Evolutionary conservation across 2,888 invertebrate genomes (phyloP), one percentile per base, ranked within the genome.

Genomic region (Acrobasis consociella): DNA sequence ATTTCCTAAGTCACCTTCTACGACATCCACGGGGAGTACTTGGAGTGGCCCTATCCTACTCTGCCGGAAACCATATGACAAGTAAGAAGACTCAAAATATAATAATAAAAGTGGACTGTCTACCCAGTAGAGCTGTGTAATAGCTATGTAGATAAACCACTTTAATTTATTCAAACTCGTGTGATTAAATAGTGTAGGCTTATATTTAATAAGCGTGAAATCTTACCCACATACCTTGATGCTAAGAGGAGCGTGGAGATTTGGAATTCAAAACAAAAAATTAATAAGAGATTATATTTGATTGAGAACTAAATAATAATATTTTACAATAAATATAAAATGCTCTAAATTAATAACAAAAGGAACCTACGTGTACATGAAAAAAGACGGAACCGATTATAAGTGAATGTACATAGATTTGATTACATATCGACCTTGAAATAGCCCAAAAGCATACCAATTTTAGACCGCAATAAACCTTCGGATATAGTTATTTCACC

Each of bases 171-270:
- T 46, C 46, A 46, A 13, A 46, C 5, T 46, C 46, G 46, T 46
- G 11, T 58, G 58, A 56, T 51, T 37, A 61, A 61, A 67, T 65
- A 63, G n/a, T 49, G 38, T 51, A 16, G 42, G 42, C 31, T 51
- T 38, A 61, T 59, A 60, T 1, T 58, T 53, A 62, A 62, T 49
- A 56, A 56, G 42, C 56, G 56, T 56, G 13, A 59, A 60, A 50
- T 5, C 37, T 50, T 13, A 17, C 60, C 60, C 38, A 60, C 51
- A 60, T 60, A 13, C 60, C 60, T 39, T 13, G 9, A 38, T 60
- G 60, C 38, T 17, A 60, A 60, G 39, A 60, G 16, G 39, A 60
- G 38, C 51, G 60, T 60, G 38, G 50, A 16, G n/a, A 49, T 59
- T 46, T 49, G 17, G 39, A 56, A 46, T 39, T 42, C 9, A 46